A percentile compares a stretch with the other conserved stretches of the same genome.
Evolutionary conservation across 2,113 vertebrate genomes (phyloP).

Genomic region (Echinops telfairi): DNA sequence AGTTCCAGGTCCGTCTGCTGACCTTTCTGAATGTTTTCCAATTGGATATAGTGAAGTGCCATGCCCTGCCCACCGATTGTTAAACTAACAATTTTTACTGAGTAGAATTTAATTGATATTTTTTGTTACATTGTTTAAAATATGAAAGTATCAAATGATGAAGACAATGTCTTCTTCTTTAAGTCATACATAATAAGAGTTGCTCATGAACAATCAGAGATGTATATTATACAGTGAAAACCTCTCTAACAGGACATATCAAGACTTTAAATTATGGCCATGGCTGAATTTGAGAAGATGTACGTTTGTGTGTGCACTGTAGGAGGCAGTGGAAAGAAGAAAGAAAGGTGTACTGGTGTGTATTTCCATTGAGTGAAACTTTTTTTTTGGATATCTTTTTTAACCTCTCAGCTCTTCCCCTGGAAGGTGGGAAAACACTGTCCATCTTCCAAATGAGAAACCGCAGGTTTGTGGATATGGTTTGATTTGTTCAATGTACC

Average conservation of each 20-base stretch:
- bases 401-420: neutral
- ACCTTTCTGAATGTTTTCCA: too few species aligned
- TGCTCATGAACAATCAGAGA: neutral
- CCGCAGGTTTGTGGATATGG: neutral
- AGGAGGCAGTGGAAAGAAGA: neutral
- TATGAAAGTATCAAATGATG: neutral
- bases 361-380: neutral
- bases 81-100: neutral
- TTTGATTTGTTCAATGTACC: neutral
- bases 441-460: constrained; percentile 14
- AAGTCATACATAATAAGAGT: neutral
- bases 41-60: too few species aligned
- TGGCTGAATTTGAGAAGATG: neutral
- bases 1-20: too few species aligned
- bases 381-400: neutral
- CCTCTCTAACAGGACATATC: neutral
- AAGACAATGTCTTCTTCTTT: neutral
- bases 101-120: neutral
- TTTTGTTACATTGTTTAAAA: constrained; percentile 26
- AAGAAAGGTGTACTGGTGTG: neutral
- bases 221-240: neutral
- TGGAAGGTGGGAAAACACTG: neutral
- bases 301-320: neutral
- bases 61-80: too few species aligned
- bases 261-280: neutral